A percentile compares a stretch with the other conserved stretches of the same genome.
These are phyloP conservation scores for Chitala chitala DNA, from an alignment of 2,113 vertebrate genomes.

Conservation along the genomic window DNA sequence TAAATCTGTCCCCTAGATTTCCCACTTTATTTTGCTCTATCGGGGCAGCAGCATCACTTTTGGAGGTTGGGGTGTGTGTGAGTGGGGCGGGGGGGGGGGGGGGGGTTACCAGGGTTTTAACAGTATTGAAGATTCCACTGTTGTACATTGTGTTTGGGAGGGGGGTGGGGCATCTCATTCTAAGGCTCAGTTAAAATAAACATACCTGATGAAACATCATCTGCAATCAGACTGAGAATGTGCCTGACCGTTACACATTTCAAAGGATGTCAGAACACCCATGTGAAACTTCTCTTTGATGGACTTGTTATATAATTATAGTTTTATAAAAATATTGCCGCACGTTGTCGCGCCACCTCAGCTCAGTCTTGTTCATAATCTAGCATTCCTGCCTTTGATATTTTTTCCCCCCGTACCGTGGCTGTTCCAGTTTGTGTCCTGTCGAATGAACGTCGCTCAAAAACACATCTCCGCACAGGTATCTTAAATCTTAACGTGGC, in stretches of 20 bases:
- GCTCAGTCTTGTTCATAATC: background rate
- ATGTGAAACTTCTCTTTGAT: background rate
- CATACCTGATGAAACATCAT: background rate
- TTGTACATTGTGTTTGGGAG: background rate
- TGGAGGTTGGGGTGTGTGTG: too few relatives aligned
- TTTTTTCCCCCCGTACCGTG: background rate
- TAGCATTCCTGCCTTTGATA: background rate
- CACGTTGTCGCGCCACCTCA: background rate
- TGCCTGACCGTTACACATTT: background rate
- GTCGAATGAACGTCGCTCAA: background rate
- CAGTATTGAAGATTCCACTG: background rate
- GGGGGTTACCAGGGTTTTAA: too few relatives aligned
- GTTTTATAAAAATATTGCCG: background rate
- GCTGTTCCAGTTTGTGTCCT: background rate
- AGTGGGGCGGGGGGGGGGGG: background rate
- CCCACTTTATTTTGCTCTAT: background rate
- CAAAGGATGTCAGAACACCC: background rate
- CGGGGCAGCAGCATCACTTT: background rate
- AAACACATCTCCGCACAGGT: background rate
- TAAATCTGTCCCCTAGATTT: conserved; percentile 2
- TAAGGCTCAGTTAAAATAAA: background rate
- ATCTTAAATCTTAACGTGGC: background rate
- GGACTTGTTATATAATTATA: conserved; percentile 6
- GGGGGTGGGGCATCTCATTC: background rate
- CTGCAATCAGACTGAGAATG: too few relatives aligned